phyloP scores from a whole-genome alignment of 2,888 invertebrate species.

The Timandra comae region DNA sequence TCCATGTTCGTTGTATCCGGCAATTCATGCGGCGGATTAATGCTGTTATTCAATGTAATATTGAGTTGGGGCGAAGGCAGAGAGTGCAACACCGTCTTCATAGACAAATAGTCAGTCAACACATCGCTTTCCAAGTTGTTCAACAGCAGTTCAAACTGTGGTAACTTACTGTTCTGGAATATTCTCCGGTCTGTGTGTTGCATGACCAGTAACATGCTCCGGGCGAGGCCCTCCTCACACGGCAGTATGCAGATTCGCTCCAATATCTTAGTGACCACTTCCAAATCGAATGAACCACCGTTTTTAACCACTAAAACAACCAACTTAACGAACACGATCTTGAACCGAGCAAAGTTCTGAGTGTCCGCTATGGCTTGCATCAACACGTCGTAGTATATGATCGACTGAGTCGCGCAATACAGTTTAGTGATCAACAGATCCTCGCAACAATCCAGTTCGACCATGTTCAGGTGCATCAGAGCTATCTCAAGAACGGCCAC shows the following conservation, averaged over 20 bases:
- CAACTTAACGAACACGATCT: slow-evolving; percentile 44
- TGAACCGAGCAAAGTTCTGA: slow-evolving; percentile 60
- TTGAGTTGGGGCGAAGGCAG: neutral
- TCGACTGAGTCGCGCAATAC: neutral
- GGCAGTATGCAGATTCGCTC: slow-evolving; percentile 55
- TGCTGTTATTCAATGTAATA: neutral
- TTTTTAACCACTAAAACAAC: slow-evolving; percentile 37
- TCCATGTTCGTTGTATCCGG: slow-evolving; percentile 55
- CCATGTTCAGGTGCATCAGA: slow-evolving; percentile 41
- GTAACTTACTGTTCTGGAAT: slow-evolving; percentile 35
- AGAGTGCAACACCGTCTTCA: slow-evolving; percentile 6
- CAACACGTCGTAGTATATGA: slow-evolving; percentile 40
- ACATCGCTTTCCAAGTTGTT: slow-evolving; percentile 21
- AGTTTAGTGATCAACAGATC: slow-evolving; percentile 33
- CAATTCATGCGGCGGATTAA: neutral
- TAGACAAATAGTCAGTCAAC: slow-evolving; percentile 25
- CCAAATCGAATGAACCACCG: slow-evolving; percentile 28
- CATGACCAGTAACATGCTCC: slow-evolving; percentile 40
- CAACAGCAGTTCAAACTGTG: slow-evolving; percentile 39
- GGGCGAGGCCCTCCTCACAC: slow-evolving; percentile 33
- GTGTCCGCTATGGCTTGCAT: slow-evolving; percentile 46
- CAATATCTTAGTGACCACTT: slow-evolving; percentile 39
- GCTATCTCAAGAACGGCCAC: slow-evolving; percentile 38
- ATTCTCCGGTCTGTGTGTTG: slow-evolving; percentile 37
- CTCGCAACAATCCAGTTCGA: slow-evolving; percentile 30